Evolutionary conservation across 2,888 invertebrate species (phyloP).

Genomic region (Gastrophysa polygoni): DNA sequence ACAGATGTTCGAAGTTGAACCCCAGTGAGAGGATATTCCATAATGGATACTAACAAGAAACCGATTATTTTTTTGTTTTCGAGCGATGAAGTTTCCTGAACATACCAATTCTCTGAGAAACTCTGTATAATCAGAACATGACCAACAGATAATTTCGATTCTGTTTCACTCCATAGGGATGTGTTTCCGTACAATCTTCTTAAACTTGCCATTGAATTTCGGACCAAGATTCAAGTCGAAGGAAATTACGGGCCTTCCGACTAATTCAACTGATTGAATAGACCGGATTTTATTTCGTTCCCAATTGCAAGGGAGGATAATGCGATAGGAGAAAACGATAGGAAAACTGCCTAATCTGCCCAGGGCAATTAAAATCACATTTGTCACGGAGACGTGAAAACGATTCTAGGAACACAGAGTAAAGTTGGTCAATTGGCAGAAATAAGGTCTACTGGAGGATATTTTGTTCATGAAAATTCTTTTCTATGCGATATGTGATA

Average conservation of each 20-base stretch:
- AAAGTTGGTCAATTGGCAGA: too few species aligned
- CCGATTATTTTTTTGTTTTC: not conserved
- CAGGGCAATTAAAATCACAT: slow-evolving; percentile 15
- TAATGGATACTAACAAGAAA: slow-evolving; percentile 6
- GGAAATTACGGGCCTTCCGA: not conserved
- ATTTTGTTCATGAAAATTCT: too few species aligned
- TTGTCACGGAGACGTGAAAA: slow-evolving; percentile 7
- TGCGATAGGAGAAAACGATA: not conserved
- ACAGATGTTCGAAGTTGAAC: slow-evolving; percentile 13
- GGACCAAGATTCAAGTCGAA: not conserved
- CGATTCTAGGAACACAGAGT: slow-evolving; percentile 13
- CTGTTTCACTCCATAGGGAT: too few species aligned
- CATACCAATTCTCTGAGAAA: not conserved
- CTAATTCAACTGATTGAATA: not conserved
- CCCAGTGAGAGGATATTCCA: not conserved
- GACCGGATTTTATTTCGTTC: not conserved
- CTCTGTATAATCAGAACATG: too few species aligned
- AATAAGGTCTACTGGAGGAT: slow-evolving; percentile 19
- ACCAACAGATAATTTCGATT: too few species aligned
- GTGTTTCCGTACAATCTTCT: too few species aligned
- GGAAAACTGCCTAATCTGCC: not conserved
- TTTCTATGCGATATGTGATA: too few species aligned
- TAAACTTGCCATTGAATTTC: not conserved
- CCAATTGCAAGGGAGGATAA: not conserved
- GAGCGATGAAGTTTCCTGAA: not conserved